phyloP scores from a whole-genome alignment of 2,113 vertebrate genomes.

The Psammodynastes pulverulentus region DNA sequence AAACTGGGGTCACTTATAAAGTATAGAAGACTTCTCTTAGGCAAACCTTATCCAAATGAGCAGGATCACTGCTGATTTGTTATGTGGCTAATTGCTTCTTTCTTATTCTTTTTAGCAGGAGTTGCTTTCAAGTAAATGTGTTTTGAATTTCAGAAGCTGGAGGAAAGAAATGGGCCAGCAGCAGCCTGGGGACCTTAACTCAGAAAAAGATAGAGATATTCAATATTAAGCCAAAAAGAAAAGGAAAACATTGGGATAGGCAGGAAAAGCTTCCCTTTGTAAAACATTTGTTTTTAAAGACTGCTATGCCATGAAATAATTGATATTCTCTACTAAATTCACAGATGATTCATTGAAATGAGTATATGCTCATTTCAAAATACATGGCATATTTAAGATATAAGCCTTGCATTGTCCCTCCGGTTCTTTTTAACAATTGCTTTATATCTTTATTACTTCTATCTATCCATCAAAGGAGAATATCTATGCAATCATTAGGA shows the following conservation, averaged over 20 bases:
- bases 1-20: neutral
- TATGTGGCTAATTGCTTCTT: neutral
- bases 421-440: neutral
- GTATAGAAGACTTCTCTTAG: neutral
- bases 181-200: neutral
- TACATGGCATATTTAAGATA: conserved; percentile 3
- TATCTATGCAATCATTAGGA: neutral
- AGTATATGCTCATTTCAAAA: conserved; percentile 26
- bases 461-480: neutral
- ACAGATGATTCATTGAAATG: conserved; percentile 27
- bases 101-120: neutral
- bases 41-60: neutral
- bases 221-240: neutral
- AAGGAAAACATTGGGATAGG: neutral
- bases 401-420: neutral
- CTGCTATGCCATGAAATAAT: conserved; percentile 25
- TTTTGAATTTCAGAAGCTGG: neutral
- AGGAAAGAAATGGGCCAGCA: neutral
- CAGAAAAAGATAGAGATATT: neutral
- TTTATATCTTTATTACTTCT: neutral
- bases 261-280: neutral
- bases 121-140: neutral
- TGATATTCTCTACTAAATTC: conserved; percentile 12
- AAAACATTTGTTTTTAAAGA: conserved; percentile 4
- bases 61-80: neutral